Evolutionary conservation across 2,113 vertebrate species (phyloP), one percentile per base, ranked within the genome.

Genomic region (Myodes glareolus): DNA sequence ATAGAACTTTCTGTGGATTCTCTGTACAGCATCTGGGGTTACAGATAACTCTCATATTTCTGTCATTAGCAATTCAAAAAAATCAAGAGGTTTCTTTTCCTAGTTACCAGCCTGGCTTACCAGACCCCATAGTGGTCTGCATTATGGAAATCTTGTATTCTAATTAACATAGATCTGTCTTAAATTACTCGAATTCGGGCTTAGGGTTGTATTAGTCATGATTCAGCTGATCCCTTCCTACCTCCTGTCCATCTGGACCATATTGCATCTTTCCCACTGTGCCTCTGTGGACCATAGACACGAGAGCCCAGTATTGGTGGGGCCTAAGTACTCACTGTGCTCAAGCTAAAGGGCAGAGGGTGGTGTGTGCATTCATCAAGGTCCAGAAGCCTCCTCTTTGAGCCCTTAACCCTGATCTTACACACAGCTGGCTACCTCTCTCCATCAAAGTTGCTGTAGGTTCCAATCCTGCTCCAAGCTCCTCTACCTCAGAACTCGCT

Each of bases 141-240:
- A 63, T 92, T 92, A 95, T 96, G 92, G 76, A 94, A 95, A 95
- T 50, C 77, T 2, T 50, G 10, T 85, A 81, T 96, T 31, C 45
- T 97, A 90, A 97, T 98, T 91, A 95, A 94, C 29, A 2, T 50
- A 96, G 67, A 92, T 92, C 61, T 42, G 27, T 36, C 73, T 70
- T 93, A 85, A 88, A 88, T 91, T 90, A 95, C 88, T 89, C 68
- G 92, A 97, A 97, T 95, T 96, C n/a, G 55, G 47, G 12, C 87
- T 85, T 68, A 21, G 90, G 80, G 80, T 84, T 96, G 45, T 39
- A 33, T 97, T 93, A 94, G 94, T 88, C 88, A 86, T 3, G 36
- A 65, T 55, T 72, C 52, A 67, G 63, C 61, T 89, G 82, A 95
- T 89, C 55, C 63, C 47, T 91, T 92, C 81, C 92, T 91, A 47